A percentile compares a stretch with the other conserved stretches of the same genome.
Conservation (phyloP, 2,113 vertebrate genomes). For the Papio anubis region DNA sequence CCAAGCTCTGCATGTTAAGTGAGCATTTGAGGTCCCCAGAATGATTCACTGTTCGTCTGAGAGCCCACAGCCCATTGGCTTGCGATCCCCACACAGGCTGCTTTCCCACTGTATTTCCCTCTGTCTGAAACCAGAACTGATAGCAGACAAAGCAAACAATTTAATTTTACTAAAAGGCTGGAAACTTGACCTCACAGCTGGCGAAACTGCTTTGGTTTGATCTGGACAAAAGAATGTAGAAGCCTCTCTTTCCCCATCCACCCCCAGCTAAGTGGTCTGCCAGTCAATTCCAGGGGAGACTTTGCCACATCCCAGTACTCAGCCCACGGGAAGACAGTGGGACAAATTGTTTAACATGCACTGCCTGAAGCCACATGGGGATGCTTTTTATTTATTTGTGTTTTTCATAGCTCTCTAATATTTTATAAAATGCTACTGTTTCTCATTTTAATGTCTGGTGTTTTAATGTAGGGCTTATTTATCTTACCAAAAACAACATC, state of each 20-base stretch:
- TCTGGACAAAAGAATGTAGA: background rate
- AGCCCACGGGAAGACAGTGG: background rate
- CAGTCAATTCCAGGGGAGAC: background rate
- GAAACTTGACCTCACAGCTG: background rate
- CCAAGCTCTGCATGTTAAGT: background rate
- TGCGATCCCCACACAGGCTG: background rate
- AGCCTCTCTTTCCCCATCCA: background rate
- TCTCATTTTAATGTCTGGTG: conserved; percentile 9
- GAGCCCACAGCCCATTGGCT: background rate
- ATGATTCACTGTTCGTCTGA: background rate
- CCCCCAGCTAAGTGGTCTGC: background rate
- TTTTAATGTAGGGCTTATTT: conserved; percentile 46
- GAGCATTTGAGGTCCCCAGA: background rate
- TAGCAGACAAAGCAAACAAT: background rate
- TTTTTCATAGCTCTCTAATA: background rate
- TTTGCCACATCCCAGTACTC: background rate
- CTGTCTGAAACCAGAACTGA: background rate
- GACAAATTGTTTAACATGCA: background rate
- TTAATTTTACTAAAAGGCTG: background rate
- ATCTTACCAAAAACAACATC: conserved; percentile 49
- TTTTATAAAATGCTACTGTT: conserved; percentile 8
- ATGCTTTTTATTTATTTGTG: background rate
- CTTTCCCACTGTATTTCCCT: background rate
- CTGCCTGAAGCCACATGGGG: background rate
- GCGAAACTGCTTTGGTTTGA: background rate